Evolutionary conservation across 2,797 vertebrate species (phyloP), one percentile per base, ranked within the genome.

Genomic region (Oryzias dopingdopingensis): DNA sequence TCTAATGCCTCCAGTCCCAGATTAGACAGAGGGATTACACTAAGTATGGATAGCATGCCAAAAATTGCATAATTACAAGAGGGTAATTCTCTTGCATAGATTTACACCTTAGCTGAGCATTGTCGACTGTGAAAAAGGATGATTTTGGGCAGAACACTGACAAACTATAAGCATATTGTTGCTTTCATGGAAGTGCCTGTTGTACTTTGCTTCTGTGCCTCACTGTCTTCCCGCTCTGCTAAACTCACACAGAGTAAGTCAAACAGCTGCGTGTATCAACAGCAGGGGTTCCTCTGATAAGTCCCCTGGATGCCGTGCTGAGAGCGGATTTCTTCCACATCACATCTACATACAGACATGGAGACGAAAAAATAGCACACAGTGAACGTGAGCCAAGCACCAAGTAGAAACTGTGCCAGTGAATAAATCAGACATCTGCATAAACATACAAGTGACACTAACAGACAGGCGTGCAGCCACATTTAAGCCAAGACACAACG

Each of bases 351-450:
- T 47, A 47, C 56, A 60, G 51, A 46, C 51, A 49, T 4, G 63
- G 20, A 74, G 2, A 65, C 4, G 18, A 50, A 60, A 17, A 59
- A 66, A 42, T 50, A 53, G 52, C 55, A 58, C 16, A 59, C 12
- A 55, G 32, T 43, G 52, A 67, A 70, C 49, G 47, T 23, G 32
- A 58, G 64, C 80, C 78, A 83, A 80, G 67, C 47, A 62, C 56
- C 62, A 65, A 74, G 61, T 44, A 23, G 51, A 75, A 51, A 56
- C 68, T 54, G 70, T 78, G 78, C 81, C 82, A 86, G 58, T 48
- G 59, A 80, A 75, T 80, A 78, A 75, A 88, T 88, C 81, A 77
- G 86, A 84, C 75, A 78, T 80, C 69, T 81, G 75, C 76, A 83
- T 78, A 56, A 72, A 82, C 67, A 68, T 66, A 67, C 58, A 62